Base-by-base conservation (phyloP, 2,888 invertebrate genomes). In the Margaritifera margaritifera region DNA sequence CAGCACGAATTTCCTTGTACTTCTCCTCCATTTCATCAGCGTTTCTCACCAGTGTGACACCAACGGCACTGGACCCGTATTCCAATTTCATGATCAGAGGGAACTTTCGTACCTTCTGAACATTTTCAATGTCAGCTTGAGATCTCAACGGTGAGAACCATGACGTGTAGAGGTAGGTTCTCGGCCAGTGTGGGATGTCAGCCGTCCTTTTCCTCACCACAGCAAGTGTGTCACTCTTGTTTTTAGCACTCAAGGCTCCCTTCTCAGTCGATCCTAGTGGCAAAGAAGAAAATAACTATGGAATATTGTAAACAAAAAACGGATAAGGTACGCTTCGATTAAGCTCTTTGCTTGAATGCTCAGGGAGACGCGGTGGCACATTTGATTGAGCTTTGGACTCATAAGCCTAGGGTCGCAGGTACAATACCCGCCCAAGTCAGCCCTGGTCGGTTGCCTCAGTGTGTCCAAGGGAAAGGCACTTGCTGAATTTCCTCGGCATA, bases 31-130 rank as follows among this genome's bases (percentile, higher is more conserved):
- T 69, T 22, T 80, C 77, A 11, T 74, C 64, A 8, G 69, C 24
- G 62, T 66, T 70, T 22, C 75, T 22, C 8, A 81, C 79, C 2
- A 79, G 72, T 22, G 74, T 77, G 1, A 82, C 82, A 4, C 79
- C 84, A 20, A 83, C 79, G 8, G 83, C 81, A 54, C 82, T 81
- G 0, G 84, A 83, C 0, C 83, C 84, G 42, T 80, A 80, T 53
- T 82, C 83, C 31, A 81, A 71, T 52, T 84, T 84, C 52, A 84
- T 60, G 11, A 83, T 68, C 18, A 76, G 78, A 0, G 83, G 84
- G 27, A 77, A 69, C 11, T 42, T 42, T 42, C 42, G 11, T 42
- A 15, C 42, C 4, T 42, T 42, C 42, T 42, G 42, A 15, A 74
- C 74, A 11, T 66, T 25, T 1, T 62, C 59, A 27, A 80, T 69